These are phyloP conservation scores for Zaprionus davidi DNA, from an alignment of 1,140 invertebrate species.

Conservation along the genomic window DNA sequence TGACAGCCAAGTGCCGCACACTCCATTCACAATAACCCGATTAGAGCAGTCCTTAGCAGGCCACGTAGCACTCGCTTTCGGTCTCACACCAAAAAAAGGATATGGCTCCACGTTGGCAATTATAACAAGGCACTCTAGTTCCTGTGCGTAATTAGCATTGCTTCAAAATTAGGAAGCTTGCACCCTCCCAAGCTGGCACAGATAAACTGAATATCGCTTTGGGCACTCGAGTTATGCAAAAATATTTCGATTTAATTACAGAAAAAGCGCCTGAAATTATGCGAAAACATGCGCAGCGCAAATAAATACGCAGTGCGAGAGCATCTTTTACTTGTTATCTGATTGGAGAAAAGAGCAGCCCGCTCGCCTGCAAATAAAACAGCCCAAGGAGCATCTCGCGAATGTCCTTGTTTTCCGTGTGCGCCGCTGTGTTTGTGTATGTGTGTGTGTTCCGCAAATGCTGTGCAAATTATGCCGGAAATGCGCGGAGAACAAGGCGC, in stretches of 20 bases:
- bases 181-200: no score
- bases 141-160: conserved; percentile 29
- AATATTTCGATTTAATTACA: conserved; percentile 57
- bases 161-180: background rate
- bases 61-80: background rate
- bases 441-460: conserved; percentile 58
- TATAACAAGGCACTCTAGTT: conserved; percentile 34
- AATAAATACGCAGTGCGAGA: conserved; percentile 41
- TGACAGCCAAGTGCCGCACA: conserved; percentile 69
- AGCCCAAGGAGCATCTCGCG: conserved; percentile 28
- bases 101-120: conserved; percentile 35
- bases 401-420: conserved; percentile 44
- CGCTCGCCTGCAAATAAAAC: conserved; percentile 3
- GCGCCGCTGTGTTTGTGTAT: background rate
- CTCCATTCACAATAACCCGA: conserved; percentile 29
- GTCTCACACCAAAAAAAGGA: background rate
- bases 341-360: conserved; percentile 31
- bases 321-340: conserved; percentile 56
- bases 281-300: conserved; percentile 56
- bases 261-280: conserved; percentile 55
- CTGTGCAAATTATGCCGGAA: conserved; percentile 76
- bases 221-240: background rate
- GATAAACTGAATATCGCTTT: background rate
- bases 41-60: background rate
- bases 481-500: conserved; percentile 51